Percentiles rank a stretch among this genome's conserved stretches.
Evolutionary conservation across 2,113 vertebrate species (phyloP).

Genomic region (Amphiprion percula): DNA sequence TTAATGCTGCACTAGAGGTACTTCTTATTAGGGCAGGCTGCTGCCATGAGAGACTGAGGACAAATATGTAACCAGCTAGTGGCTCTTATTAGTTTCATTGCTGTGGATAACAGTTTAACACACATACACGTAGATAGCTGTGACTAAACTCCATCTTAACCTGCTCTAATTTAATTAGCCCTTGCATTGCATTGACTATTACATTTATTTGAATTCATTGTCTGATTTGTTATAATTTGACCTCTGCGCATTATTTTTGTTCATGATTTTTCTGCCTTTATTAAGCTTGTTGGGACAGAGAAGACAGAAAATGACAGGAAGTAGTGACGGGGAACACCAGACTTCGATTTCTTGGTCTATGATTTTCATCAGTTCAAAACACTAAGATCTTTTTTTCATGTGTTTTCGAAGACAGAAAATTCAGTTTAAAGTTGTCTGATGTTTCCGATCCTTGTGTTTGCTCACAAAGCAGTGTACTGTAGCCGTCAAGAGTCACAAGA

Average conservation of each 20-base stretch:
- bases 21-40: constrained; percentile 17
- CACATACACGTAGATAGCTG: not conserved
- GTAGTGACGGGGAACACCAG: too few relatives aligned
- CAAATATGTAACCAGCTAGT: not conserved
- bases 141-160: constrained; percentile 1
- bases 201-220: not conserved
- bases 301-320: too few relatives aligned
- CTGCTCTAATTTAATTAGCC: not conserved
- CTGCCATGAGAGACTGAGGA: constrained; percentile 2
- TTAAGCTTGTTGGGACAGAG: too few relatives aligned
- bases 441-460: not conserved
- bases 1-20: constrained; percentile 29
- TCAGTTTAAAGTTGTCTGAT: not conserved
- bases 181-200: not conserved
- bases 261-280: not conserved
- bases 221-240: not conserved
- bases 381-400: too few relatives aligned
- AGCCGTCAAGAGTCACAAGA: not conserved
- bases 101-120: constrained; percentile 36
- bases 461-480: not conserved
- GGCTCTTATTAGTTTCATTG: constrained; percentile 7
- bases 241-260: not conserved
- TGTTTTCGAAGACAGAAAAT: too few relatives aligned
- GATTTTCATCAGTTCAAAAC: too few relatives aligned
- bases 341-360: too few relatives aligned